These are phyloP conservation scores for Lissocephala sabroskyi DNA, from an alignment of 2,888 invertebrate species.

Conservation along the genomic window DNA sequence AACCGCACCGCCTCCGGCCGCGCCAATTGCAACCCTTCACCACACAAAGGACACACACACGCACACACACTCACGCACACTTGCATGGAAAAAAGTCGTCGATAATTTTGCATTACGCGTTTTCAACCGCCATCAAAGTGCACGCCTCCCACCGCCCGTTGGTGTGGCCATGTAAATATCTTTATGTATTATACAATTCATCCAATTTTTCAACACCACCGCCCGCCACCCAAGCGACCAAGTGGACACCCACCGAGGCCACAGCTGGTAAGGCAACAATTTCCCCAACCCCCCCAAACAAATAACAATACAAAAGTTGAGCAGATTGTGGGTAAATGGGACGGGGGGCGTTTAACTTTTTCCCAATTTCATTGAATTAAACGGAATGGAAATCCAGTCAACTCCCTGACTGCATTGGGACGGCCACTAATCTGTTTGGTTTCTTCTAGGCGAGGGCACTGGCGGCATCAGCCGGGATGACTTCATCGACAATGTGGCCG, in stretches of 20 bases:
- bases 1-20: slow-evolving; percentile 35
- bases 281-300: slow-evolving; percentile 10
- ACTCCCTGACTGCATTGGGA: not conserved
- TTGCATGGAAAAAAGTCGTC: slow-evolving; percentile 38
- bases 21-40: slow-evolving; percentile 7
- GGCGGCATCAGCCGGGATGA: slow-evolving; percentile 88
- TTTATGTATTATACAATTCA: slow-evolving; percentile 32
- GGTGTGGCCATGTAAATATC: slow-evolving; percentile 21
- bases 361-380: too few species aligned
- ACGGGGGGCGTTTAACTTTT: not conserved
- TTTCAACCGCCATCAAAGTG: slow-evolving; percentile 50
- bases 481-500: slow-evolving; percentile 85
- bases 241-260: slow-evolving; percentile 33
- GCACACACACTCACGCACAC: not conserved
- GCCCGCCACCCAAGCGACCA: slow-evolving; percentile 36
- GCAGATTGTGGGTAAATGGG: slow-evolving; percentile 28
- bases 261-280: slow-evolving; percentile 45
- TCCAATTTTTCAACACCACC: slow-evolving; percentile 25
- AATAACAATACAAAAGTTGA: slow-evolving; percentile 19
- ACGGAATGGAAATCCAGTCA: too few species aligned
- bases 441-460: slow-evolving; percentile 76
- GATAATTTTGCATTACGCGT: slow-evolving; percentile 49
- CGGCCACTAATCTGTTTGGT: too few species aligned
- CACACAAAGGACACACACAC: slow-evolving; percentile 21
- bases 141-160: slow-evolving; percentile 15